phyloP scores from a whole-genome alignment of 2,113 vertebrate species.

The Chloropsis cyanopogon region DNA sequence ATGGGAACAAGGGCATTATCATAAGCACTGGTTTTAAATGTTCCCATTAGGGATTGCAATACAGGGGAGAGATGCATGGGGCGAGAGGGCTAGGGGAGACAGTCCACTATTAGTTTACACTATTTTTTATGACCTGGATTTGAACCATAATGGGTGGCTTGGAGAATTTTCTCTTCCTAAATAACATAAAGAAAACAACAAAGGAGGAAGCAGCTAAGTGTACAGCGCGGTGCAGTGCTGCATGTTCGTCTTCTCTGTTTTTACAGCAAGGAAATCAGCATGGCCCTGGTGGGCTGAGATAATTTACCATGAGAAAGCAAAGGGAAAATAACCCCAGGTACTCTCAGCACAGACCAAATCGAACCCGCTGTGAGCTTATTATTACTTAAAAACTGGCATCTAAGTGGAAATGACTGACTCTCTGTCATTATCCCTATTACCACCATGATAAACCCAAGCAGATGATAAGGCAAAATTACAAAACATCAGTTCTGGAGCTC shows the following conservation, averaged over 20 bases:
- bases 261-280: conserved; percentile 51
- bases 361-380: conserved; percentile 67
- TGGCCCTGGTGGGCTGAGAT: conserved; percentile 57
- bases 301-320: conserved; percentile 61
- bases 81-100: neutral
- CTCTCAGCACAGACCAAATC: conserved; percentile 55
- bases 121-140: conserved; percentile 42
- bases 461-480: conserved; percentile 74
- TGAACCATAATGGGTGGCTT: neutral
- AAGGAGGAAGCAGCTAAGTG: conserved; percentile 4
- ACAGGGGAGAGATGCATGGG: conserved; percentile 21
- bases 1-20: conserved; percentile 76
- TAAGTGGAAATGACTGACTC: conserved; percentile 68
- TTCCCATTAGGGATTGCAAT: conserved; percentile 63
- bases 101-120: conserved; percentile 40
- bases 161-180: conserved; percentile 2
- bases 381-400: conserved; percentile 76
- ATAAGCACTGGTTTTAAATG: conserved; percentile 74
- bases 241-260: conserved; percentile 27
- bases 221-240: neutral
- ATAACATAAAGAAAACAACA: conserved; percentile 56
- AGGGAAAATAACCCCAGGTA: conserved; percentile 66
- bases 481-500: conserved; percentile 70
- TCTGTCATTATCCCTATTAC: conserved; percentile 76
- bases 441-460: conserved; percentile 72